A percentile compares a stretch with the other conserved stretches of the same genome.
These are phyloP conservation scores for Furcifer pardalis DNA, from an alignment of 2,797 vertebrate genomes.

Conservation along the genomic window DNA sequence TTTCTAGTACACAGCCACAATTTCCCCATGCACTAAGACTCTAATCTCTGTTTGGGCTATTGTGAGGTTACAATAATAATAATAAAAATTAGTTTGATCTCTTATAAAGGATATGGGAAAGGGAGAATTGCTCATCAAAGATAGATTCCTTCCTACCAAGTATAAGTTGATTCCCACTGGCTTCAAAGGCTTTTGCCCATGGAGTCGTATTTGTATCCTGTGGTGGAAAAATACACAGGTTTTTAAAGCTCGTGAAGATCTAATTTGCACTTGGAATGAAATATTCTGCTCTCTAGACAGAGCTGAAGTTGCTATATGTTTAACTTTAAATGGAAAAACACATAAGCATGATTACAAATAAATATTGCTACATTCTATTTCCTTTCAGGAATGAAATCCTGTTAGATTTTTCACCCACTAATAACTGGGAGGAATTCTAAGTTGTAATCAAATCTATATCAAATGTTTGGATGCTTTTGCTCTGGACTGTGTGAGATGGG, in stretches of 20 bases:
- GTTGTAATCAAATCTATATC: neutral
- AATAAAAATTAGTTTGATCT: neutral
- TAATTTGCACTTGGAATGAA: conserved; percentile 40
- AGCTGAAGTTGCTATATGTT: neutral
- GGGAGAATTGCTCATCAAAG: neutral
- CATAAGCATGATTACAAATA: conserved; percentile 22
- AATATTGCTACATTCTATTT: conserved; percentile 20
- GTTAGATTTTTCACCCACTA: neutral
- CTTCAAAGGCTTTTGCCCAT: conserved; percentile 2
- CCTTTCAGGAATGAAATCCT: neutral
- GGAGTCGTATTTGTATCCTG: neutral
- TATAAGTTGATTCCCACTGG: neutral
- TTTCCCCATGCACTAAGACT: neutral
- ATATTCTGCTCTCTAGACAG: conserved; percentile 16
- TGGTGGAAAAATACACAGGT: conserved; percentile 8
- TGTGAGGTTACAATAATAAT: neutral
- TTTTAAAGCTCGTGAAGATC: conserved; percentile 1
- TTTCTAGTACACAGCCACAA: neutral
- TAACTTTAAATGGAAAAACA: conserved; percentile 29
- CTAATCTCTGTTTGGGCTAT: conserved; percentile 12
- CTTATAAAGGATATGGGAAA: neutral
- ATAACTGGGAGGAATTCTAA: conserved; percentile 18
- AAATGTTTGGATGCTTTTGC: neutral
- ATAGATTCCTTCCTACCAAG: neutral
- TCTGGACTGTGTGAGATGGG: neutral